A percentile compares a stretch with the other conserved stretches of the same genome.
Conservation (phyloP, 2,113 vertebrate genomes). For the Otus sunia region DNA sequence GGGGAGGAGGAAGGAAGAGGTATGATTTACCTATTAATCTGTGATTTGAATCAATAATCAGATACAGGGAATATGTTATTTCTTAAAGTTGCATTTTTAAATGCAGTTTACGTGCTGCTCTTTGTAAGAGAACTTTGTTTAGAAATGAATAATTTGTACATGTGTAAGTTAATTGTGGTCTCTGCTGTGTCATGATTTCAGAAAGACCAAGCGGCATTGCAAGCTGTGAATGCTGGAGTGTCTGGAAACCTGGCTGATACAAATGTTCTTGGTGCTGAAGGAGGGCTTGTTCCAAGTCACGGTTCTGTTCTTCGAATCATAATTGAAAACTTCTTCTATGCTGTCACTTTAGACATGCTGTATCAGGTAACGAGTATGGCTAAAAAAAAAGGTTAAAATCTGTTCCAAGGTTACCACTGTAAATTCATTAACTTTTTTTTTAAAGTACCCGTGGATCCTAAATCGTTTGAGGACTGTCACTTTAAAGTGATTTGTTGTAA, state of each 20-base stretch:
- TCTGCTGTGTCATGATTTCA: conserved; percentile 37
- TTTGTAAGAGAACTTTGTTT: background rate
- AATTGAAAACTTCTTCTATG: conserved; percentile 82
- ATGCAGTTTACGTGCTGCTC: background rate
- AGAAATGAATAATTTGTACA: background rate
- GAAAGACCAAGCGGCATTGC: conserved; percentile 74
- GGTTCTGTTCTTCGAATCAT: conserved; percentile 82
- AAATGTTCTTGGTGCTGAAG: conserved; percentile 43
- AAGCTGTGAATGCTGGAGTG: conserved; percentile 68
- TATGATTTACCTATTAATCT: background rate
- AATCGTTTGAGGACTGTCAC: background rate
- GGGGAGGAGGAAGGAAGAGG: background rate
- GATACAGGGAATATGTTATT: accelerated
- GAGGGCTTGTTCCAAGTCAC: conserved; percentile 51
- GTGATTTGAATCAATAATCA: background rate
- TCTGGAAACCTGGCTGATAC: conserved; percentile 58
- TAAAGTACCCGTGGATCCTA: background rate
- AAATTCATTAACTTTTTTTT: background rate
- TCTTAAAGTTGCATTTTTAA: background rate
- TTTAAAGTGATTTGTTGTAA: background rate
- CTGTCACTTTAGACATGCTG: conserved; percentile 82
- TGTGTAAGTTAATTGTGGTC: background rate
- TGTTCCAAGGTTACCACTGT: background rate
- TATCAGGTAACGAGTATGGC: conserved; percentile 78
- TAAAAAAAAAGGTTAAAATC: background rate